Conservation (phyloP, 2,888 invertebrate genomes). For the Epinotia brunnichana region DNA sequence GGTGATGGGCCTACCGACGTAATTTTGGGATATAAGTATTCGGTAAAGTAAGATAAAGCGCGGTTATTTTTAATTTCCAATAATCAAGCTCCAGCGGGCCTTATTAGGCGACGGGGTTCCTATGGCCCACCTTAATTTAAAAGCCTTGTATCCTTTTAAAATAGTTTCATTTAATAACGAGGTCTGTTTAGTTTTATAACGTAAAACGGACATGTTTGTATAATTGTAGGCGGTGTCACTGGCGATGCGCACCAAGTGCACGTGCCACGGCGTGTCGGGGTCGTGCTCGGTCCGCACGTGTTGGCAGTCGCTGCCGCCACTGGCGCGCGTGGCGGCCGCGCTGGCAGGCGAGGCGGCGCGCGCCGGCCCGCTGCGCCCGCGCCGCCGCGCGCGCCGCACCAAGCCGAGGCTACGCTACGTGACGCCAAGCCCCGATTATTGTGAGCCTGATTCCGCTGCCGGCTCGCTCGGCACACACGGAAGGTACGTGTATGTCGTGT, state of each 20-base stretch:
- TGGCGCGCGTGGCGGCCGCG: constrained; percentile 85
- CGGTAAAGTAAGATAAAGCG: no score
- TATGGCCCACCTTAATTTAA: no score
- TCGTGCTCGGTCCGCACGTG: constrained; percentile 92
- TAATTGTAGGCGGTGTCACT: constrained; percentile 83
- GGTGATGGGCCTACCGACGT: no score
- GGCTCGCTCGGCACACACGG: constrained; percentile 91
- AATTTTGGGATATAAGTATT: no score
- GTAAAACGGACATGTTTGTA: background rate
- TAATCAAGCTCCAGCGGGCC: no score
- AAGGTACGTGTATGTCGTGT: constrained; percentile 82
- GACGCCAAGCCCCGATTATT: constrained; percentile 92
- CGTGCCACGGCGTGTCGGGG: constrained; percentile 93
- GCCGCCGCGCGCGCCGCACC: constrained; percentile 68
- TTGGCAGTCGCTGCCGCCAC: constrained; percentile 89
- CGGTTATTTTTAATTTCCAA: no score
- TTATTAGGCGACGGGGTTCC: no score
- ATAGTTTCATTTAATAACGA: no score
- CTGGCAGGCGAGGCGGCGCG: constrained; percentile 72
- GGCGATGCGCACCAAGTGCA: constrained; percentile 86
- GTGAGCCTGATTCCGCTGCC: constrained; percentile 87
- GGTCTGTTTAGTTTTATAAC: no score
- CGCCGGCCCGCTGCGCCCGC: constrained; percentile 70
- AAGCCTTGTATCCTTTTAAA: no score
- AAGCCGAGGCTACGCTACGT: constrained; percentile 88